Percentiles rank a stretch among this genome's conserved stretches.
Conservation (phyloP, 1,140 invertebrate genomes). For the Drosophila bipectinata region DNA sequence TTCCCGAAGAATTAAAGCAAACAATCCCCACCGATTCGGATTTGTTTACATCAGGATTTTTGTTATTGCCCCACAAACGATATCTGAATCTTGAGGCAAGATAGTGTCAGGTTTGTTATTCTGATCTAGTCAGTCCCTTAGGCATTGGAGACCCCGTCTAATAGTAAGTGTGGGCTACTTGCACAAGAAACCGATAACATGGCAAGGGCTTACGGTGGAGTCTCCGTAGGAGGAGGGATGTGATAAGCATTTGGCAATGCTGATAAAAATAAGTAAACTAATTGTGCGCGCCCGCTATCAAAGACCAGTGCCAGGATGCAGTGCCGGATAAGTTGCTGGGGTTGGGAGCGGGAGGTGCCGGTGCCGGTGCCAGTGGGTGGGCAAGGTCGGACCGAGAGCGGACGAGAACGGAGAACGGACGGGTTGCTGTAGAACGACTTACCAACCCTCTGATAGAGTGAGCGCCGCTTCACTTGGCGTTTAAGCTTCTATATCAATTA, state of each 20-base stretch:
- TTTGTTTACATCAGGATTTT: constrained; percentile 8
- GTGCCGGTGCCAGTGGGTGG: neutral
- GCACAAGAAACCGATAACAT: constrained; percentile 30
- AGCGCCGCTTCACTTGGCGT: constrained; percentile 84
- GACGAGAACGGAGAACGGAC: neutral
- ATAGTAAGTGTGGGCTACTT: constrained; percentile 24
- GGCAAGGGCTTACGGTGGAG: neutral
- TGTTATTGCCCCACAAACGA: constrained; percentile 14
- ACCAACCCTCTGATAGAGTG: constrained; percentile 84
- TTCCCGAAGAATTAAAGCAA: too few species aligned
- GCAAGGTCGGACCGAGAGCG: constrained; percentile 19
- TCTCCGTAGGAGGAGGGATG: neutral
- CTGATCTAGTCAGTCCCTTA: constrained; percentile 11
- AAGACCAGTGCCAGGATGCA: constrained; percentile 25
- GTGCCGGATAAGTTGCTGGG: constrained; percentile 12
- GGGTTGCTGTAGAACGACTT: constrained; percentile 81
- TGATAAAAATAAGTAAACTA: constrained; percentile 52
- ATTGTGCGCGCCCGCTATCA: constrained; percentile 23
- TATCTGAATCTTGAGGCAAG: constrained; percentile 4
- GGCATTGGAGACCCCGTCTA: constrained; percentile 22
- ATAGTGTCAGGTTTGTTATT: constrained; percentile 10
- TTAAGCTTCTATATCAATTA: constrained; percentile 83
- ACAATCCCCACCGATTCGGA: neutral
- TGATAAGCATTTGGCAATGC: constrained; percentile 49
- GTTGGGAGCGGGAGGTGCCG: constrained; percentile 3